Evolutionary conservation across 1,140 invertebrate species (phyloP).

Genomic region (Conopomorpha cramerella): DNA sequence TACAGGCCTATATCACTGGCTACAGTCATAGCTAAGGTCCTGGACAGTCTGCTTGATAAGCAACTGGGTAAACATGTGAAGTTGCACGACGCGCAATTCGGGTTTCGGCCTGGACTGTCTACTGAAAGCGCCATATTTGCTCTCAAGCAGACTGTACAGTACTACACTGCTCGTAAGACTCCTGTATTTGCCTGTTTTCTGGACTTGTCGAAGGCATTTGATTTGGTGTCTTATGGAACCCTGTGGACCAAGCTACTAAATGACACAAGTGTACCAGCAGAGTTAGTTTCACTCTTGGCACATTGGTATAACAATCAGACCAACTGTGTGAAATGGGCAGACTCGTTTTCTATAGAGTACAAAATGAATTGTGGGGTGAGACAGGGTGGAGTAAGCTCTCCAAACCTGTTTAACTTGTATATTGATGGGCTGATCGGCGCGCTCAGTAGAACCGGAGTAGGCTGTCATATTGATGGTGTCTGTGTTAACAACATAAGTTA

Average conservation of each 20-base stretch:
- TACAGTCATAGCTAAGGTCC: neutral
- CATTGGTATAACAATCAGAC: neutral
- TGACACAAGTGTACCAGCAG: neutral
- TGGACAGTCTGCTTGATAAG: neutral
- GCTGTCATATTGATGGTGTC: slow-evolving; percentile 1
- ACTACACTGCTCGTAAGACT: neutral
- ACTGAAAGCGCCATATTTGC: neutral
- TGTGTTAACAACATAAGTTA: neutral
- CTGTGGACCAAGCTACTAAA: neutral
- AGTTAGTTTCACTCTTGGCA: neutral
- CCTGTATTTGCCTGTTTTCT: neutral
- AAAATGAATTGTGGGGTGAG: neutral
- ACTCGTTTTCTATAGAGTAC: neutral
- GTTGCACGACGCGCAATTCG: neutral
- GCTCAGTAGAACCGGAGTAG: neutral
- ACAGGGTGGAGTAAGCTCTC: neutral
- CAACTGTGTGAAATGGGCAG: neutral
- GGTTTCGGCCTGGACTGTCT: neutral
- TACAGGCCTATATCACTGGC: neutral
- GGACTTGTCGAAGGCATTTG: neutral
- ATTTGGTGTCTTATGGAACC: neutral
- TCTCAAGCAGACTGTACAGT: neutral
- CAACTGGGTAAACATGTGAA: neutral
- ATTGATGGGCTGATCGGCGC: neutral
- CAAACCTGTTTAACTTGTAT: neutral